Evolutionary conservation across 2,888 invertebrate genomes (phyloP).

Genomic region (Cephus nigrinus): DNA sequence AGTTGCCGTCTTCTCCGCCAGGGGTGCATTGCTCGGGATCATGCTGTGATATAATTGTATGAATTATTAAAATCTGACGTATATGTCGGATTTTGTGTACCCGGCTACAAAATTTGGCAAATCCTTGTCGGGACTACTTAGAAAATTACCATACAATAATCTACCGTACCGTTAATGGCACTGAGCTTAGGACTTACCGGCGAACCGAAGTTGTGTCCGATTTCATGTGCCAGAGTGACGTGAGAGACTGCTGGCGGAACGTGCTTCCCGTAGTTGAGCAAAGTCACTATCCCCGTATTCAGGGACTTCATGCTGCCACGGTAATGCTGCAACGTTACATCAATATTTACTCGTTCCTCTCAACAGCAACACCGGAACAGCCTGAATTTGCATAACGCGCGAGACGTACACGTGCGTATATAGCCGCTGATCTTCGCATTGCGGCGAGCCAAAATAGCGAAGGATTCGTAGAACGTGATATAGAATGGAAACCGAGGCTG

Average conservation of each 20-base stretch:
- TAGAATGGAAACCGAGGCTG: background rate
- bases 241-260: slow-evolving; percentile 99
- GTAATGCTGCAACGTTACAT: slow-evolving; percentile 80
- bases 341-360: background rate
- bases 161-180: background rate
- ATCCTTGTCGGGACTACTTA: background rate
- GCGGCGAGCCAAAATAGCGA: background rate
- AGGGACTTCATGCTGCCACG: slow-evolving; percentile 92
- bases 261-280: slow-evolving; percentile 97
- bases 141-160: background rate
- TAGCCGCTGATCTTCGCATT: background rate
- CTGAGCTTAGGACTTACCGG: slow-evolving; percentile 75
- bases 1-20: slow-evolving; percentile 96
- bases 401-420: background rate
- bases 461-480: background rate
- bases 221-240: slow-evolving; percentile 98
- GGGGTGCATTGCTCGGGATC: slow-evolving; percentile 95
- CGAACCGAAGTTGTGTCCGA: slow-evolving; percentile 99
- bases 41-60: slow-evolving; percentile 73
- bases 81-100: background rate
- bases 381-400: background rate
- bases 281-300: slow-evolving; percentile 97
- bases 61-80: background rate
- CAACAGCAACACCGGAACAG: background rate
- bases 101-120: no score